These are phyloP conservation scores for Sericinus montela DNA, from an alignment of 2,888 invertebrate species.

Conservation along the genomic window DNA sequence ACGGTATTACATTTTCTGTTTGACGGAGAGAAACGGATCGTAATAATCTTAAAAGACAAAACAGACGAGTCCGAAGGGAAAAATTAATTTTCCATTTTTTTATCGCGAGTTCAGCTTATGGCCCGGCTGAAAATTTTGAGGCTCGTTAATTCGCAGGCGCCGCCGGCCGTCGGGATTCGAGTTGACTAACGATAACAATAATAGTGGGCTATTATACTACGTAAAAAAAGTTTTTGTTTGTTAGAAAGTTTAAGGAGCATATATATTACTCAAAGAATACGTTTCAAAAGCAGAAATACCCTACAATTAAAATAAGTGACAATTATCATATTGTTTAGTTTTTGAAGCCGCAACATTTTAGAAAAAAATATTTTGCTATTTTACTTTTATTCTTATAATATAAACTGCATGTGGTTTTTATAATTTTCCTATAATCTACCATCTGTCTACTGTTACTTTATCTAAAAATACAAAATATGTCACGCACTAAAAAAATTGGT, in stretches of 20 bases:
- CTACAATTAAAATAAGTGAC: no score
- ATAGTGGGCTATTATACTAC: background rate
- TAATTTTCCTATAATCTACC: no score
- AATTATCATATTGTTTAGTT: no score
- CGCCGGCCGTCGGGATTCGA: conserved; percentile 13
- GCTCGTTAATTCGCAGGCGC: conserved; percentile 17
- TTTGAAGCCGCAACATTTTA: no score
- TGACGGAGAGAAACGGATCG: background rate
- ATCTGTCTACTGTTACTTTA: no score
- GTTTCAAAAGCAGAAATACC: background rate
- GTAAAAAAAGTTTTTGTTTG: no score
- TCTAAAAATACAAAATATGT: no score
- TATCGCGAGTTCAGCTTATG: conserved; percentile 11
- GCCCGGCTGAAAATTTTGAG: conserved; percentile 15
- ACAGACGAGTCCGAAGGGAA: conserved; percentile 11
- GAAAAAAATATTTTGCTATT: background rate
- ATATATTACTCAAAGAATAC: no score
- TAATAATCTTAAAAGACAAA: conserved; percentile 16
- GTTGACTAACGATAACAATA: conserved; percentile 15
- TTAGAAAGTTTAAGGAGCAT: no score
- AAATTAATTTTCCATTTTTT: conserved; percentile 14
- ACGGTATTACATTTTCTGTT: background rate
- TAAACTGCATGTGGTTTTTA: background rate
- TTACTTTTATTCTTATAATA: background rate
- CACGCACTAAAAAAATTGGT: no score